These are phyloP conservation scores for Hesperophylax magnus DNA, from an alignment of 1,140 invertebrate genomes.

Conservation along the genomic window DNA sequence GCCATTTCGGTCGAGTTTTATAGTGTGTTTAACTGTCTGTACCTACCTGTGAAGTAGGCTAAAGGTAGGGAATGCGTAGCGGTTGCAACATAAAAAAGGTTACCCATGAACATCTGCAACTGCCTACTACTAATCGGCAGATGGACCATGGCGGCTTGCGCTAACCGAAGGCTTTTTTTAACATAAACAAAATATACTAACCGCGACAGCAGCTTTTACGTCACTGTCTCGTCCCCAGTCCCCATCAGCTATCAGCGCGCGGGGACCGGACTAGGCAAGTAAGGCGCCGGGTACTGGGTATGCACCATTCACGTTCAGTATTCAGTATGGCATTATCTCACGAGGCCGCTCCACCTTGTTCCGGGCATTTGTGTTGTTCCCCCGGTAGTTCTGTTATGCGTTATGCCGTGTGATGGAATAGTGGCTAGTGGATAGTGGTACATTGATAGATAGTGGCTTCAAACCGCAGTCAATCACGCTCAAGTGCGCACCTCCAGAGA, in stretches of 20 bases:
- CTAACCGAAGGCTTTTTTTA: conserved; percentile 31
- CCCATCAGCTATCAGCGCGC: conserved; percentile 1
- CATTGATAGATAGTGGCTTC: not conserved
- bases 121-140: conserved; percentile 12
- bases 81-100: conserved; percentile 28
- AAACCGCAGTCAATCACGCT: conserved; percentile 48
- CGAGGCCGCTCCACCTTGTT: conserved; percentile 41
- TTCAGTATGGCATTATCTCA: not conserved
- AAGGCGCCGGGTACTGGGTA: not conserved
- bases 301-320: not conserved
- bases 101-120: not conserved
- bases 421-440: no score
- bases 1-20: not conserved
- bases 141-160: conserved; percentile 29
- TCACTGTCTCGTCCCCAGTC: not conserved
- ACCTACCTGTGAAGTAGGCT: not conserved
- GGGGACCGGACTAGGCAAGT: not conserved
- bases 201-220: conserved; percentile 18
- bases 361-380: conserved; percentile 32
- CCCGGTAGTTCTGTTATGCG: not conserved
- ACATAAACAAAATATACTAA: conserved; percentile 25
- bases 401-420: no score
- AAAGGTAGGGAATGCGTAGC: not conserved
- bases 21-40: no score
- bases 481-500: conserved; percentile 44